phyloP scores from a whole-genome alignment of 2,888 invertebrate genomes.

The Eupithecia subumbrata region DNA sequence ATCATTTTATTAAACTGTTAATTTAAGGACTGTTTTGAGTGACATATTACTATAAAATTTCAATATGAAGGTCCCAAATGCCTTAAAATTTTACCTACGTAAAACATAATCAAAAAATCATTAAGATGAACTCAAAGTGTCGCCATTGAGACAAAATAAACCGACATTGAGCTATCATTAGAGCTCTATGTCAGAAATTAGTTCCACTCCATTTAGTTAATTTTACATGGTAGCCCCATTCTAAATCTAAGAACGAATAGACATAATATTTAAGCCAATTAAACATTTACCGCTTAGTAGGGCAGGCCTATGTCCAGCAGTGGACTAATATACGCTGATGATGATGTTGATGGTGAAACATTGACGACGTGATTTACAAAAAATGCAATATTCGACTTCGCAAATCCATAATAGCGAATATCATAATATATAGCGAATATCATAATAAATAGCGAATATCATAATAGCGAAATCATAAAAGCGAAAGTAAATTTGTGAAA shows the following conservation, averaged over 20 bases:
- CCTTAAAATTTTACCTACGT: background rate
- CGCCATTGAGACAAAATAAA: slow-evolving; percentile 9
- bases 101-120: background rate
- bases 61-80: background rate
- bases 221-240: background rate
- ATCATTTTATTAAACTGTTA: no score
- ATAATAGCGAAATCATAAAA: no score
- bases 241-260: background rate
- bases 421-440: no score
- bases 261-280: background rate
- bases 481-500: no score
- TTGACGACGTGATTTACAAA: background rate
- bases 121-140: slow-evolving; percentile 1
- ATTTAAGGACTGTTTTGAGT: no score
- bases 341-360: no score
- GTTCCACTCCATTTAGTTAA: slow-evolving; percentile 7
- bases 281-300: background rate
- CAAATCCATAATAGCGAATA: no score
- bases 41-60: no score
- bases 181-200: slow-evolving; percentile 14
- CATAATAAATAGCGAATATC: no score
- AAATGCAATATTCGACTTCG: background rate
- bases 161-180: slow-evolving; percentile 10
- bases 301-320: no score
- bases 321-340: no score